Base-by-base conservation (phyloP, 2,888 invertebrate species). In the Philhelius pedissequus region DNA sequence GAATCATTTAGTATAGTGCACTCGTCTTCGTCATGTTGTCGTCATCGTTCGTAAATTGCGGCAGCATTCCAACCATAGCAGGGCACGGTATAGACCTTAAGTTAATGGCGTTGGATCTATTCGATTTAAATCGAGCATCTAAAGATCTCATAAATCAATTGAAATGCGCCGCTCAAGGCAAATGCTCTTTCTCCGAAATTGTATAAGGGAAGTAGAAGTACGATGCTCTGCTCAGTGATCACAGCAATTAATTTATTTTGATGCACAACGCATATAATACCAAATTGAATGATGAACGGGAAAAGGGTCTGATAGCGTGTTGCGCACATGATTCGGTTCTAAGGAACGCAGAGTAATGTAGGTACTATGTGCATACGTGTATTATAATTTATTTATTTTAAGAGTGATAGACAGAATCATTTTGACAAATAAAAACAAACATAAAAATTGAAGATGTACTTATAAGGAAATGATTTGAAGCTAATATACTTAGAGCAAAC, bases 41-140 rank as follows among this genome's bases (percentile, higher is more conserved):
- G 20, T 56, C 20, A 20, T 30, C 15, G 13, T 13, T 35, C 0
- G 15, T 18, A 32, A 22, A 18, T 5, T 27, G 15, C 9, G 0
- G 15, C 15, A 27, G 15, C 9, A 18, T 54, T 30, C 11, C 18
- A 18, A 0, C 11, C 9, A 11, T 11, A 11, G 9, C 45, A 45
- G 4, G 4, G 4, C 13, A 20, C 22, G 11, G 20, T 62, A 30
- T n/a, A 62, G 45, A 38, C 45, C 45, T 32, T 35, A 9, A 62
- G 60, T 68, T 78, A 78, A 83, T 78, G 83, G 83, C 52, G 74
- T 75, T 64, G 69, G 58, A 79, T 83, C 83, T 79, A 83, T 79
- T 79, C 64, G 79, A 79, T 79, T 83, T 83, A 79, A 83, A 79
- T 83, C 79, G 83, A 83, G 83, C 83, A 83, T 75, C 79, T 56